Base-by-base conservation (phyloP, 1,140 invertebrate genomes). In the Carposina sasakii region DNA sequence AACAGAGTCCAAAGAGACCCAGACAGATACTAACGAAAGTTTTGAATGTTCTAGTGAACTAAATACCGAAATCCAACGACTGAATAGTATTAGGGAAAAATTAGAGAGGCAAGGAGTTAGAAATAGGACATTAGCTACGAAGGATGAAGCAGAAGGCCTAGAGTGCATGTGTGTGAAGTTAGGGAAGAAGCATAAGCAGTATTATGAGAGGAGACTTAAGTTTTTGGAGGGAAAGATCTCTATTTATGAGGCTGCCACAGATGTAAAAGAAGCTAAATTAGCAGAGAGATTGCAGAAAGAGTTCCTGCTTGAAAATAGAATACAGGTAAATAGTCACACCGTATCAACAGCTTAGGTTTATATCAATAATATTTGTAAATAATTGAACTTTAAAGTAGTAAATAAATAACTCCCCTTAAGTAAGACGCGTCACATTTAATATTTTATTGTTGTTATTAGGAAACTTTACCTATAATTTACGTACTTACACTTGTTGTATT, bases 231-330 rank as follows among this genome's bases (percentile, higher is more conserved):
- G 85, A 13, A 89, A 89, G 57, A 78, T 89, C 47, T 79, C 81
- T 4, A 82, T 89, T 54, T 89, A 89, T 63, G 88, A 89, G 72
- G 87, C 87, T 48, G 86, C 84, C 23, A 85, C 85, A n/a, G 88
- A 89, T 49, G 68, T 85, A 0, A 88, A 88, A 49, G 76, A 86
- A n/a, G 81, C 86, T 13, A 87, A 87, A 43, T 65, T 89, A 66
- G 87, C 88, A 20, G 85, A 89, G 60, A 84, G 88, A 39, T 65
- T 89, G 52, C 87, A 89, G 55, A 83, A 84, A 43, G 88, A 89
- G 60, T 77, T 86, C 60, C 63, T 85, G 52, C 72, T 89, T 43
- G 86, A 88, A 61, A 85, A 86, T 58, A 67, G 76, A 61, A 76
- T 85, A 74, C 78, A 84, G 68, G 82, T 84, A 68, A 33, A 48